Evolutionary conservation across 2,113 vertebrate genomes (phyloP).

Genomic region (Sylvia atricapilla): DNA sequence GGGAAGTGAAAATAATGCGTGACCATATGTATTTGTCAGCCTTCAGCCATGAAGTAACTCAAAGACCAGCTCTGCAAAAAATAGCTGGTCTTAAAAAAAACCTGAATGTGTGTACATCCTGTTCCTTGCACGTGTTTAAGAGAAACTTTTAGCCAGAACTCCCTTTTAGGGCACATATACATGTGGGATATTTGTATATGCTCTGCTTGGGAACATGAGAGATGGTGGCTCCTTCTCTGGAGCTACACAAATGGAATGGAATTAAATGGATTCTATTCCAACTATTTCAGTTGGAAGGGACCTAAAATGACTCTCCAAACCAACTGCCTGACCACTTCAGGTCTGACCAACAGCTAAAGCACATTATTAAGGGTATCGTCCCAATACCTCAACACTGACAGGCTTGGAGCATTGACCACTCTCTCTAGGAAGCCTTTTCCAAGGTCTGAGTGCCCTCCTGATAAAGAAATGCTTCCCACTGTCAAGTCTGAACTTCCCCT

Average conservation of each 20-base stretch:
- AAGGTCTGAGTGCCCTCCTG: not conserved
- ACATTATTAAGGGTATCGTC: not conserved
- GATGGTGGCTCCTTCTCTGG: not conserved
- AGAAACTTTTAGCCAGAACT: not conserved
- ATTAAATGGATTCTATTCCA: no score
- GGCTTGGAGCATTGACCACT: accelerated
- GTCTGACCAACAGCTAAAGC: not conserved
- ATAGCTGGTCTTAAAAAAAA: not conserved
- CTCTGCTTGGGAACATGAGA: not conserved
- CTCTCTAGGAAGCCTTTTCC: not conserved
- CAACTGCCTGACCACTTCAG: not conserved
- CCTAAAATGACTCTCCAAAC: accelerated
- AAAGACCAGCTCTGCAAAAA: not conserved
- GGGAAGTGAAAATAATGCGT: not conserved
- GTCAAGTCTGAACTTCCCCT: not conserved
- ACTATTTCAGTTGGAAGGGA: not conserved
- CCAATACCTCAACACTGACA: not conserved
- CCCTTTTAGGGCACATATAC: not conserved
- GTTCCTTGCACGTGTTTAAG: not conserved
- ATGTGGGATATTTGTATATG: not conserved
- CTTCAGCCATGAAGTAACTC: not conserved
- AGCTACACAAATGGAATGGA: not conserved
- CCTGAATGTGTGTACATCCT: not conserved
- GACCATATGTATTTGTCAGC: not conserved
- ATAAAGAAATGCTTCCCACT: not conserved